Evolutionary conservation across 2,797 vertebrate genomes (phyloP), one percentile per base, ranked within the genome.

Genomic region (Gobio occitaniae): DNA sequence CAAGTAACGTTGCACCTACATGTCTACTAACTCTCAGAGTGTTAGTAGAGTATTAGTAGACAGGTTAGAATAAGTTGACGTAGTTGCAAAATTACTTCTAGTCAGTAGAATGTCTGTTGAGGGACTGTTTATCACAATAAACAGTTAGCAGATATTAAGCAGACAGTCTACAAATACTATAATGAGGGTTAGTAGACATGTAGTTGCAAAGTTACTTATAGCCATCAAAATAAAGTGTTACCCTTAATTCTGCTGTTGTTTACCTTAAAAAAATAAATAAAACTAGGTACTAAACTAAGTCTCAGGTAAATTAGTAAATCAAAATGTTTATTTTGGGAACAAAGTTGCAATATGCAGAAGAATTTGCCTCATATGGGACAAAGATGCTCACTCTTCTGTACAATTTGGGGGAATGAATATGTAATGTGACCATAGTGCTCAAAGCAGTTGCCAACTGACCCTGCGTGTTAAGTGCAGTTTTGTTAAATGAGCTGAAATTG

Each of bases 401-500:
- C 11, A 36, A n/a, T 63, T 63, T 63, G 21, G 56, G 6, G 38
- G 7, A 44, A 25, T 63, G 6, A 59, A 13, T 63, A 32, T 65
- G 59, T 52, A 52, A 52, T 80, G 29, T 36, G 47, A 50, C 19
- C 11, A 68, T 52, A 21, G 25, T 13, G 17, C 29, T 66, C 41
- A 65, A 59, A 65, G 16, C n/a, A 78, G 56, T 48, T 66, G 25
- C 32, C 19, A 59, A 59, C 3, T 38, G 54, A 77, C 25, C 25
- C 13, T 36, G 11, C 3, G 38, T 75, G 82, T 87, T 80, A n/a
- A 87, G 63, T 75, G 78, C 48, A 41, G 66, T 54, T 84, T 72
- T 80, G 79, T 48, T 84, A 84, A 79, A 87, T 52, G 70, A 65
- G 59, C 65, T 79, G 77, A 84, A 80, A 76, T 82, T 74, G 61